These are phyloP conservation scores for Bradypodion ventrale DNA, from an alignment of 2,797 vertebrate genomes.

Conservation along the genomic window DNA sequence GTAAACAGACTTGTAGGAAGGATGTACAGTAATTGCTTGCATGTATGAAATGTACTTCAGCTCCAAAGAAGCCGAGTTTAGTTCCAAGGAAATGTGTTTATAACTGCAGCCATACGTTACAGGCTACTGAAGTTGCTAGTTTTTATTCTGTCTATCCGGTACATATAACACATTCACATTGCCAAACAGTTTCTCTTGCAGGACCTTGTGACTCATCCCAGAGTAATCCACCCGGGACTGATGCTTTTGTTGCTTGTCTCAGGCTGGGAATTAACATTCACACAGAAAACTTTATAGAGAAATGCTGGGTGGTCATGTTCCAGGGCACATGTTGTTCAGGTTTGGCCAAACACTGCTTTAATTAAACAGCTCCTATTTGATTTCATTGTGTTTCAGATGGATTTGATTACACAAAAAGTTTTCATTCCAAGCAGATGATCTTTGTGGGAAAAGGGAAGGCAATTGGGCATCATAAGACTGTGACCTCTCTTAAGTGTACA, in stretches of 20 bases:
- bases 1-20: not conserved
- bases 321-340: not conserved
- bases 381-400: not conserved
- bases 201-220: not conserved
- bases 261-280: not conserved
- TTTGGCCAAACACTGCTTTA: not conserved
- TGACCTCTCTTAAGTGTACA: not conserved
- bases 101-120: not conserved
- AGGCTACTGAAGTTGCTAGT: not conserved
- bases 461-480: no score
- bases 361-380: not conserved
- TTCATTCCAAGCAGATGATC: not conserved
- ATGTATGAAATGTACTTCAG: not conserved
- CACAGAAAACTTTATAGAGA: not conserved
- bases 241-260: not conserved
- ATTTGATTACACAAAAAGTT: conserved; percentile 4
- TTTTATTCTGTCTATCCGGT: not conserved
- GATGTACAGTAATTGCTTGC: conserved; percentile 10
- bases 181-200: not conserved
- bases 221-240: not conserved
- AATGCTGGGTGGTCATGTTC: not conserved
- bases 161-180: not conserved
- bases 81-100: not conserved
- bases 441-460: not conserved
- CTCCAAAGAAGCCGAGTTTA: not conserved